These are phyloP conservation scores for Argynnis bischoffii DNA, from an alignment of 2,888 invertebrate genomes.

Conservation along the genomic window DNA sequence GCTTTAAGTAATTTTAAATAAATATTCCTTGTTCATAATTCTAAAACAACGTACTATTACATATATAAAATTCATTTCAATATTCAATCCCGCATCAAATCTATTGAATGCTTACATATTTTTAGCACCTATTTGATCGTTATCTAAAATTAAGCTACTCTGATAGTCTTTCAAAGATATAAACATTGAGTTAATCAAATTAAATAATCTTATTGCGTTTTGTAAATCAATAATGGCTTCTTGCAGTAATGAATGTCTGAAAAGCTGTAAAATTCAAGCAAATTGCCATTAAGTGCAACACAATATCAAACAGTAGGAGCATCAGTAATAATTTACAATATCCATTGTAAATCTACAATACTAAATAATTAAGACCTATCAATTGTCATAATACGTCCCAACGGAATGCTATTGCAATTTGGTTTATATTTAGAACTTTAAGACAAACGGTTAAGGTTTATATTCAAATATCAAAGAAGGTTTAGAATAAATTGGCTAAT, in stretches of 20 bases:
- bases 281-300: constrained; percentile 23
- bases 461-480: constrained; percentile 35
- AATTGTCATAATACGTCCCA: constrained; percentile 41
- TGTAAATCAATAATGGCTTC: constrained; percentile 1
- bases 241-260: constrained; percentile 13
- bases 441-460: constrained; percentile 36
- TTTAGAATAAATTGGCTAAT: constrained; percentile 24
- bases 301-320: constrained; percentile 34
- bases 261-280: constrained; percentile 23
- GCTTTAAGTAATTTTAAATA: constrained; percentile 2
- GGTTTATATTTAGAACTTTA: constrained; percentile 3
- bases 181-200: neutral
- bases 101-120: neutral
- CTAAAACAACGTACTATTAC: too few species aligned
- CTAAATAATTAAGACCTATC: constrained; percentile 26
- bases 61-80: neutral
- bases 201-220: neutral
- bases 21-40: neutral
- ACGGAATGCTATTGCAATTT: constrained; percentile 41
- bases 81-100: neutral
- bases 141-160: neutral
- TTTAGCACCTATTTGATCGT: too few species aligned
- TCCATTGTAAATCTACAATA: constrained; percentile 31
- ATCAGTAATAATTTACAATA: constrained; percentile 37
- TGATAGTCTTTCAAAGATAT: neutral